Evolutionary conservation across 2,113 vertebrate species (phyloP), one percentile per base, ranked within the genome.

Genomic region (Hippolais icterina): DNA sequence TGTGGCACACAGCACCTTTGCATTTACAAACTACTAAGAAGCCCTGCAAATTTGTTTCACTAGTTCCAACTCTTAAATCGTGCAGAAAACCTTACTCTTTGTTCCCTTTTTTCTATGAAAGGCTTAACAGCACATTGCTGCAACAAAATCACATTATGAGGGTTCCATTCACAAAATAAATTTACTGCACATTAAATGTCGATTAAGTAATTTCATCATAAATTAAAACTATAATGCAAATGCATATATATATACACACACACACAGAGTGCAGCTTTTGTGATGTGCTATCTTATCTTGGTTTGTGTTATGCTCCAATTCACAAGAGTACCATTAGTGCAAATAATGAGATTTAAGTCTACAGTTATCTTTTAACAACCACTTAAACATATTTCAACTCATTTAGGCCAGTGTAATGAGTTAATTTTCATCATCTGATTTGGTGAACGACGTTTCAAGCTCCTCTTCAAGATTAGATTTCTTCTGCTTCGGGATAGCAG

Each of bases 401-500:
- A 33, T 24, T 72, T 68, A 64, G 41, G 60, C 28, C 17, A 37
- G 16, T 27, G 15, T n/a, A 64, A 29, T 54, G 56, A 87, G 56
- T 83, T 97, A 98, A 49, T 96, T 89, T 95, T 74, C 83, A 60
- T 68, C 57, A 6, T 95, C 68, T 56, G 83, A 29, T 50, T 96
- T 90, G 54, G 17, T 85, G 35, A 79, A n/a, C 21, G 69, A n/a
- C 71, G 60, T 92, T 39, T 89, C 83, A 82, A 78, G 27, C 19
- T 94, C 74, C 79, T 94, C 93, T 64, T 47, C 33, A 57, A 92
- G 83, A 65, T 83, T 95, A 41, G 92, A 85, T 91, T 97, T 98
- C 84, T 97, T 98, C 77, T 98, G 98, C 42, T 98, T 98, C 81
- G 98, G 98, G 42, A 99, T 98, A 31, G 98, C 98, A 68, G 98